phyloP scores from a whole-genome alignment of 1,140 invertebrate genomes.

The Plectus sambesii region DNA sequence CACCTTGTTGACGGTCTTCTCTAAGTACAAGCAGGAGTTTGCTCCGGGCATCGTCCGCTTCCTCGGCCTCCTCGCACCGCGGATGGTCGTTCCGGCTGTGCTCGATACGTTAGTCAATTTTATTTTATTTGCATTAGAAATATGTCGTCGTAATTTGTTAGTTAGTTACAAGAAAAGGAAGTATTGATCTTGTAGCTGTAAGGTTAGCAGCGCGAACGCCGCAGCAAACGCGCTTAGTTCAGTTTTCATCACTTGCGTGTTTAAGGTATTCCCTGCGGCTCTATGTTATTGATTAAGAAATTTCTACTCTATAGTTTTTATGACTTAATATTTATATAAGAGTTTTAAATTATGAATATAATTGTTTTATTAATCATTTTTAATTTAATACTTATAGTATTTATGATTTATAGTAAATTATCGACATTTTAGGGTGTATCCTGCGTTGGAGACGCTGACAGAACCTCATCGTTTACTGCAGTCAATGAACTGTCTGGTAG shows the following conservation, averaged over 20 bases:
- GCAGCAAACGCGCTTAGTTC: too few relatives aligned
- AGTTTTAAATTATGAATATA: too few relatives aligned
- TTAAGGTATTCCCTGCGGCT: too few relatives aligned
- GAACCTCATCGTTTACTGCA: conserved; percentile 62
- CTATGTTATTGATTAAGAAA: too few relatives aligned
- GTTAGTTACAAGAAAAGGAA: too few relatives aligned
- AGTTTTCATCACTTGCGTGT: too few relatives aligned
- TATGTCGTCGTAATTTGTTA: neutral
- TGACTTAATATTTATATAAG: too few relatives aligned
- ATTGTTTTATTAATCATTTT: neutral
- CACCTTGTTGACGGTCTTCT: conserved; percentile 64
- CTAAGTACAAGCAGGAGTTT: conserved; percentile 57
- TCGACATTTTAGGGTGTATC: conserved; percentile 53
- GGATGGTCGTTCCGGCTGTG: conserved; percentile 67
- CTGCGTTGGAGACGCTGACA: conserved; percentile 67
- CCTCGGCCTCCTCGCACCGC: conserved; percentile 65
- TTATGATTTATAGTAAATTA: neutral
- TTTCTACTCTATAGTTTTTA: too few relatives aligned
- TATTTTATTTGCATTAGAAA: conserved; percentile 44
- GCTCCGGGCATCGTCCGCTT: conserved; percentile 60
- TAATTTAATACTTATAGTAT: conserved; percentile 14
- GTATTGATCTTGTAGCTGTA: too few relatives aligned
- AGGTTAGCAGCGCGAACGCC: too few relatives aligned
- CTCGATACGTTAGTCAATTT: conserved; percentile 57
- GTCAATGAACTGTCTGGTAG: conserved; percentile 31